Evolutionary conservation across 2,797 vertebrate species (phyloP).

Genomic region (Cephalopachus bancanus): DNA sequence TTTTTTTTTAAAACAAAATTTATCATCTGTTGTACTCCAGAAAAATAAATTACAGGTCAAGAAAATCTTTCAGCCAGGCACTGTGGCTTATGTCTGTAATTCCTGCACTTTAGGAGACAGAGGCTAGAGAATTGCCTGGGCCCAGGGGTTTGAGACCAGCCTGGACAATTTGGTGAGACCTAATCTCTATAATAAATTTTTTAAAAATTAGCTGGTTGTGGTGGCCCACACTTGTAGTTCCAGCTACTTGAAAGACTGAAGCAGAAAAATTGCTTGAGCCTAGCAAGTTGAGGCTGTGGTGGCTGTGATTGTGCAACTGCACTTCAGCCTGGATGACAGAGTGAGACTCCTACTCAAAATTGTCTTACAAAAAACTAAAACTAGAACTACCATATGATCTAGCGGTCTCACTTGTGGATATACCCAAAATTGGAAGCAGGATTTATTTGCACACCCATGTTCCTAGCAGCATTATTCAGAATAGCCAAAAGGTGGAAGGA

Average conservation of each 20-base stretch:
- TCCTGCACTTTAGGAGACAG: not conserved
- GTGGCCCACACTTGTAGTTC: not conserved
- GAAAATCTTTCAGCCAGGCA: not conserved
- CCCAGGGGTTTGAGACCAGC: not conserved
- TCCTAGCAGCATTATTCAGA: not conserved
- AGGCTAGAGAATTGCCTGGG: not conserved
- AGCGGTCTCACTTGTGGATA: not conserved
- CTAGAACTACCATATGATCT: not conserved
- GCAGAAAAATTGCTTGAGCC: not conserved
- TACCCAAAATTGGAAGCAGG: not conserved
- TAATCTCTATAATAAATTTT: no score
- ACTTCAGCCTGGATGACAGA: no score
- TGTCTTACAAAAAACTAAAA: not conserved
- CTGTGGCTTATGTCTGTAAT: not conserved
- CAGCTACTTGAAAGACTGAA: not conserved
- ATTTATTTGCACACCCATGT: not conserved
- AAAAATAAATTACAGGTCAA: conserved; percentile 51
- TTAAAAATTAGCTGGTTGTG: no score
- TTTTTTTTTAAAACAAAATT: not conserved
- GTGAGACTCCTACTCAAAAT: no score
- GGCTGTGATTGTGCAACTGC: not conserved
- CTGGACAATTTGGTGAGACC: no score
- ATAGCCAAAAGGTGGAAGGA: not conserved
- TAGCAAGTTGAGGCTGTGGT: not conserved
- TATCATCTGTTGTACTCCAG: conserved; percentile 14